Percentiles rank a stretch among this genome's conserved stretches.
phyloP scores from a whole-genome alignment of 2,888 invertebrate species.

The Diploptera punctata region DNA sequence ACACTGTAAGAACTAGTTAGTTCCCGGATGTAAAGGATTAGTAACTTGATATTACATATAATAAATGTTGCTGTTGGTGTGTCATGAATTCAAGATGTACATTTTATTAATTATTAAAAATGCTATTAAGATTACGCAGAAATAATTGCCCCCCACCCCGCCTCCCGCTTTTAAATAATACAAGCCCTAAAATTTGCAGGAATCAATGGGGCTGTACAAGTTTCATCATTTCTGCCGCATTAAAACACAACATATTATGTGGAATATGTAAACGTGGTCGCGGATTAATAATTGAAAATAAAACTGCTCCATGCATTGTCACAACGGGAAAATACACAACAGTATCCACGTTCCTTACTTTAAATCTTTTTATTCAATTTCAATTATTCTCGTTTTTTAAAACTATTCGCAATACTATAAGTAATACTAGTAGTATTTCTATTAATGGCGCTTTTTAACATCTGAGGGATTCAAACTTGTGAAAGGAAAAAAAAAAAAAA shows the following conservation, averaged over 20 bases:
- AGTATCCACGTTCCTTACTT: too few species aligned
- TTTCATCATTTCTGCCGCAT: conserved; percentile 1
- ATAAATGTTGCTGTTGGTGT: too few species aligned
- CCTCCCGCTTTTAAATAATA: conserved; percentile 13
- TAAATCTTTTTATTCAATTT: too few species aligned
- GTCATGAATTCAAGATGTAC: conserved; percentile 8
- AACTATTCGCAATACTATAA: too few species aligned
- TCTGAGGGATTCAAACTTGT: too few species aligned
- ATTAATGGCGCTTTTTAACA: too few species aligned
- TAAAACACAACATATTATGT: conserved; percentile 16
- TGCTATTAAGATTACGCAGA: conserved; percentile 37
- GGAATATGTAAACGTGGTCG: not conserved
- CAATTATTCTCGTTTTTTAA: too few species aligned
- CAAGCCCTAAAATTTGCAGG: conserved; percentile 6
- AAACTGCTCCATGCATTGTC: not conserved
- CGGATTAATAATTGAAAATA: conserved; percentile 16
- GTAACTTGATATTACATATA: conserved; percentile 15
- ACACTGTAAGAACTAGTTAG: not conserved
- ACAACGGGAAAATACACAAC: too few species aligned
- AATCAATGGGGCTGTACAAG: conserved; percentile 7
- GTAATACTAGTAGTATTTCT: too few species aligned
- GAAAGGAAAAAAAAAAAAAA: too few species aligned
- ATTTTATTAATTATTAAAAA: conserved; percentile 33
- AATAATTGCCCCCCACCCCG: conserved; percentile 27
- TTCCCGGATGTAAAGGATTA: not conserved